Evolutionary conservation across 2,888 invertebrate species (phyloP).

Genomic region (Euplagia quadripunctaria): DNA sequence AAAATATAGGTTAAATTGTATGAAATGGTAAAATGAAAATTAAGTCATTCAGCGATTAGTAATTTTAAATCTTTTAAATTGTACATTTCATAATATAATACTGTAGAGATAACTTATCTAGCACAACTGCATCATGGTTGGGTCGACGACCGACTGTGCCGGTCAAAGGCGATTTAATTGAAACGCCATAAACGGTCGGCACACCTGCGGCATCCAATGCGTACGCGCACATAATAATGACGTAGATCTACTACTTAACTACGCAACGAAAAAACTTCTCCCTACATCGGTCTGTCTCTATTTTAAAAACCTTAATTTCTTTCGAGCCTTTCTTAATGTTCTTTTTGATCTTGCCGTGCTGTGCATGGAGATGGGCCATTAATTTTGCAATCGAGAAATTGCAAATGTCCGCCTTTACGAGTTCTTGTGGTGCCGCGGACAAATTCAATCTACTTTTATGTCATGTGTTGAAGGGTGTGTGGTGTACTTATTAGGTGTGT

Average conservation of each 20-base stretch:
- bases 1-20: too few species aligned
- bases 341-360: constrained; percentile 39
- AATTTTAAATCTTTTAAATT: background rate
- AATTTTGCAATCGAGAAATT: constrained; percentile 58
- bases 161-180: constrained; percentile 83
- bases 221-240: constrained; percentile 47
- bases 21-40: too few species aligned
- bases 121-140: constrained; percentile 21
- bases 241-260: constrained; percentile 30
- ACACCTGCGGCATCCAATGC: constrained; percentile 66
- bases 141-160: constrained; percentile 60
- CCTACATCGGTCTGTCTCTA: background rate
- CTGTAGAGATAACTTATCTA: constrained; percentile 5
- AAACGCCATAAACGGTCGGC: constrained; percentile 75
- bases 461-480: constrained; percentile 10
- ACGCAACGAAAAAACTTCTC: constrained; percentile 22
- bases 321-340: background rate
- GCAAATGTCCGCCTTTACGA: constrained; percentile 46
- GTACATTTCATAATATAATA: background rate
- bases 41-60: background rate
- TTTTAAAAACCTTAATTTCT: constrained; percentile 1
- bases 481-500: constrained; percentile 1
- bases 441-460: constrained; percentile 44
- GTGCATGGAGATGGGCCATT: constrained; percentile 42
- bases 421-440: constrained; percentile 29